phyloP scores from a whole-genome alignment of 2,888 invertebrate species.

The Hemicrepidius hirtus region DNA sequence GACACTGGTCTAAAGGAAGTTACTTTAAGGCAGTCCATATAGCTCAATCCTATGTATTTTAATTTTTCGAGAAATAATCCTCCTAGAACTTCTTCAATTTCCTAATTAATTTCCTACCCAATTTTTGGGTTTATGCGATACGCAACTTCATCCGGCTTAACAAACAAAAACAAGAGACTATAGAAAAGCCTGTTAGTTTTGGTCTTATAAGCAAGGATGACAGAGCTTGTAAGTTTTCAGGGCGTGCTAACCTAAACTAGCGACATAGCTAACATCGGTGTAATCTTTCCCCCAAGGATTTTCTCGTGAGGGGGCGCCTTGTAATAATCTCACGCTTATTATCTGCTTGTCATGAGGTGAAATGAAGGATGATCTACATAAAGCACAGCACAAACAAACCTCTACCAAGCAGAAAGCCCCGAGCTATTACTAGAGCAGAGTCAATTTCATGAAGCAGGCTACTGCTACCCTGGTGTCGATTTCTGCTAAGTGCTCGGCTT shows the following conservation, averaged over 20 bases:
- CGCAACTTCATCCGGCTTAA: no score
- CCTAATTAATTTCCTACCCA: no score
- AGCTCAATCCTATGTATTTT: no score
- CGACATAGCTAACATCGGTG: slow-evolving; percentile 7
- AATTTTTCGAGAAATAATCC: no score
- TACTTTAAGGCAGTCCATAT: no score
- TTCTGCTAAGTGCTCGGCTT: slow-evolving; percentile 67
- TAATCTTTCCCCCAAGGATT: slow-evolving; percentile 24
- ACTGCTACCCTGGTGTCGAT: slow-evolving; percentile 61
- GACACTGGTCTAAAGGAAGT: no score
- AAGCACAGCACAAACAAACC: slow-evolving; percentile 62
- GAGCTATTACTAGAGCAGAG: slow-evolving; percentile 75
- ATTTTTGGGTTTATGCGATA: no score
- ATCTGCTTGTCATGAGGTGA: slow-evolving; percentile 39
- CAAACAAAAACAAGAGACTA: no score
- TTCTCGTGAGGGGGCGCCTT: slow-evolving; percentile 1
- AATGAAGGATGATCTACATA: slow-evolving; percentile 46
- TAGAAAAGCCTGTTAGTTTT: no score
- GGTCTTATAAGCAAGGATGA: no score
- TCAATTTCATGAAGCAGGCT: slow-evolving; percentile 80
- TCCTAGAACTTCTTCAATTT: no score
- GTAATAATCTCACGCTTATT: slow-evolving; percentile 35
- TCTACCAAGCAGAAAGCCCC: slow-evolving; percentile 78
- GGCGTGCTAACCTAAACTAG: not conserved
- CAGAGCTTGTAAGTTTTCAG: not conserved